Conservation (phyloP, 2,113 vertebrate genomes). For the Syrmaticus mikado region DNA sequence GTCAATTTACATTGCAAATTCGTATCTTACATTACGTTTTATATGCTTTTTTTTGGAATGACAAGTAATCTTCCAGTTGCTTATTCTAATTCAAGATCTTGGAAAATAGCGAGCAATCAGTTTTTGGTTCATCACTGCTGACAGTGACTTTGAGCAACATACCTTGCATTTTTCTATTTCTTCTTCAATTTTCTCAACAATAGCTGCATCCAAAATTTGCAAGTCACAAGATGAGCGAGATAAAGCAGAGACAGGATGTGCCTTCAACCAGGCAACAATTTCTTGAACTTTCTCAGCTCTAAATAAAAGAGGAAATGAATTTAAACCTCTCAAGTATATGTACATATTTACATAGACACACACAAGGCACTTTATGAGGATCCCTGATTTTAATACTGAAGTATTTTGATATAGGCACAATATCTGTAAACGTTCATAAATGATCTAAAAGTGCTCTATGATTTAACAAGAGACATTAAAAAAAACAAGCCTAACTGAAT, state of each 20-base stretch:
- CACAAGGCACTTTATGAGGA: background rate
- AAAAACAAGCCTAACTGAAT: background rate
- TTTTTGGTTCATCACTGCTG: constrained; percentile 14
- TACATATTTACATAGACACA: background rate
- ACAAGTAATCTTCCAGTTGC: background rate
- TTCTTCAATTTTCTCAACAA: constrained; percentile 90
- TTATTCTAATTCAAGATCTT: constrained; percentile 2
- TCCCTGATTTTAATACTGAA: background rate
- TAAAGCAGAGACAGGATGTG: constrained; percentile 85
- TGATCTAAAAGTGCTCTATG: background rate
- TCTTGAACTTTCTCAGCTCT: constrained; percentile 90
- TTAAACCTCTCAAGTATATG: constrained; percentile 23
- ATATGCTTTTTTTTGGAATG: background rate
- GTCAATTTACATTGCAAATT: background rate
- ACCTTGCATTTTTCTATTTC: constrained; percentile 90
- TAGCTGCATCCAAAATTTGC: constrained; percentile 87
- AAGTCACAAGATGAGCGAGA: constrained; percentile 90
- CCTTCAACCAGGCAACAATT: constrained; percentile 87
- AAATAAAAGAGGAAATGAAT: constrained; percentile 43
- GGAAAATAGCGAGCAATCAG: background rate
- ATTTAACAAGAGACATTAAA: background rate
- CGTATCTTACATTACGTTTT: background rate
- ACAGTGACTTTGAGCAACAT: background rate
- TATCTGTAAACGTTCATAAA: background rate
- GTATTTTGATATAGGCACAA: background rate